Base-by-base conservation (phyloP, 2,888 invertebrate genomes). In the Hermaeophaga mercurialis region DNA sequence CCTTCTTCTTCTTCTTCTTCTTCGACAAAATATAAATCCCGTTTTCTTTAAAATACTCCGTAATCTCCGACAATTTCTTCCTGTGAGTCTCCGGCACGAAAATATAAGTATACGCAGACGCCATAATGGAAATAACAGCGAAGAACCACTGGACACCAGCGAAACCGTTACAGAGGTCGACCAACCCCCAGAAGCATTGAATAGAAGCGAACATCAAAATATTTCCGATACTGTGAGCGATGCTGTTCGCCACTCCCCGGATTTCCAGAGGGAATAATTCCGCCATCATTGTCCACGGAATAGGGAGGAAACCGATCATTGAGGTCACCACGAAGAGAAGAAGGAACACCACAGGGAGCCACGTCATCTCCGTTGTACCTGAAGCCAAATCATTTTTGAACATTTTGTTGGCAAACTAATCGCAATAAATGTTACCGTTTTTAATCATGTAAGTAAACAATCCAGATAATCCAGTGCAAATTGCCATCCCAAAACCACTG, bases 221-320 rank as follows among this genome's bases (percentile, higher is more conserved):
- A 66, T 84, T 83, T 1, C 83, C 84, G 62, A 81, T 75, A 26
- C 81, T 81, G 69, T 83, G 82, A 36, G 81, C 79, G 43, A 84
- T 76, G 6, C 84, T 82, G 63, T 84, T 84, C 0, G 84, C 84
- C 9, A 84, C 74, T 1, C 84, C 84, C 15, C 85, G 78, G 36
- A 85, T 84, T 61, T 84, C 83, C 1, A 82, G 78, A 0, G 84
- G 84, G 66, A 84, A 85, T 2, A 85, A 71, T 74, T 85, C 85
- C 0, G 84, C 84, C 0, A 84, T 84, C 83, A 85, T 83, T n/a
- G 84, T 84, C 85, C 85, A 85, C 0, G 85, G 85, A 15, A 85
- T 83, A 4, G 82, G 82, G 26, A 85, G 73, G 62, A 84, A 74
- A 1, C 84, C 85, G 34, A 84, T 77, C 82, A 84, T 84, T 5